These are phyloP conservation scores for Patella pellucida DNA, from an alignment of 2,888 invertebrate species.

Conservation along the genomic window DNA sequence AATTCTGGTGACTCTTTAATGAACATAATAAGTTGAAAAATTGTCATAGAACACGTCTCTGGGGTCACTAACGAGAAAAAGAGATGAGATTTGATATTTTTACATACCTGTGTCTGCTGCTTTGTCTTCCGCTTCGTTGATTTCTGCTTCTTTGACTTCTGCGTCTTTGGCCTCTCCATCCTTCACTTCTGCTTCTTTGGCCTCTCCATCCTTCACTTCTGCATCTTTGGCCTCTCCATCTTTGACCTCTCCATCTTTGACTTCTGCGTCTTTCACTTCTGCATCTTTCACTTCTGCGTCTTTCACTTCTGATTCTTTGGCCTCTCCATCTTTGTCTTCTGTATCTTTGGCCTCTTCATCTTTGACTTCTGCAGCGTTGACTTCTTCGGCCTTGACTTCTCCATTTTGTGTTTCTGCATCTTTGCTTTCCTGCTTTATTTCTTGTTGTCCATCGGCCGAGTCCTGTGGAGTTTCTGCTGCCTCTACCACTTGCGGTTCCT, in stretches of 20 bases:
- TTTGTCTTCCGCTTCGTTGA: not conserved
- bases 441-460: not conserved
- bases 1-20: too few relatives aligned
- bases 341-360: slow-evolving; percentile 8
- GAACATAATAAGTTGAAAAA: too few relatives aligned
- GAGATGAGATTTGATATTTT: too few relatives aligned
- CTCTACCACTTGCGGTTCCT: slow-evolving; percentile 22
- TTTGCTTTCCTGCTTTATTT: not conserved
- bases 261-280: slow-evolving; percentile 19
- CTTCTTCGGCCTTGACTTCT: slow-evolving; percentile 12
- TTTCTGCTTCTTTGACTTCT: not conserved
- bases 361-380: slow-evolving; percentile 21
- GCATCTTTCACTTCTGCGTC: not conserved
- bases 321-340: not conserved
- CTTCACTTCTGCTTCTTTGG: slow-evolving; percentile 1
- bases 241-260: slow-evolving; percentile 22
- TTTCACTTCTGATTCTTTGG: not conserved
- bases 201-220: slow-evolving; percentile 14
- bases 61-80: too few relatives aligned
- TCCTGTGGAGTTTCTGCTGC: slow-evolving; percentile 12
- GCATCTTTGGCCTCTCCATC: slow-evolving; percentile 22
- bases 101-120: too few relatives aligned
- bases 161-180: not conserved
- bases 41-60: too few relatives aligned
- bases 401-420: slow-evolving; percentile 19